phyloP scores from a whole-genome alignment of 2,797 vertebrate genomes.

The Coilia nasus region DNA sequence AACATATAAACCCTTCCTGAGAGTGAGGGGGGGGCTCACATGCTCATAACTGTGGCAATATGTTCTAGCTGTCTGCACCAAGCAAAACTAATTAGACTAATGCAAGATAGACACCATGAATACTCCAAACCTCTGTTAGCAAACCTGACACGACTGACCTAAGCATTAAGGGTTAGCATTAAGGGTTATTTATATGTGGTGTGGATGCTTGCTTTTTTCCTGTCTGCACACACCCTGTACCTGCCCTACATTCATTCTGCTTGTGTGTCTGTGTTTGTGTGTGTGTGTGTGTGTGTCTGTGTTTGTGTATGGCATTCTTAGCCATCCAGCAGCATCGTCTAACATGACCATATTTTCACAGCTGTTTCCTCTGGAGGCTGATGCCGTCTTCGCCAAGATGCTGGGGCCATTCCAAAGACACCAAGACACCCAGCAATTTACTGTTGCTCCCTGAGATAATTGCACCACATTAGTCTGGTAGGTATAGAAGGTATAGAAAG shows the following conservation, averaged over 20 bases:
- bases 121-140: no score
- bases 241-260: not conserved
- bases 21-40: no score
- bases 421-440: not conserved
- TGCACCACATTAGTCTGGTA: not conserved
- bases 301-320: not conserved
- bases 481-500: not conserved
- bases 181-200: not conserved
- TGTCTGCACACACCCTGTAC: not conserved
- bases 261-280: not conserved
- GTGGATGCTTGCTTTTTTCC: not conserved
- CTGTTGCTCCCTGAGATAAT: not conserved
- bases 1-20: no score
- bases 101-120: no score
- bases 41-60: no score
- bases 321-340: not conserved
- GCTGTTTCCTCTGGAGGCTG: not conserved
- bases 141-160: no score
- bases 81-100: no score
- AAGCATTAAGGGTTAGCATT: not conserved
- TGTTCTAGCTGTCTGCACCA: no score
- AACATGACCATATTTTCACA: slow-evolving; percentile 25
- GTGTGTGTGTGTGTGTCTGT: no score
- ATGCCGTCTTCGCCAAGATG: not conserved
- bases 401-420: not conserved